phyloP scores from a whole-genome alignment of 2,888 invertebrate species.

The Oscheius sp. region DNA sequence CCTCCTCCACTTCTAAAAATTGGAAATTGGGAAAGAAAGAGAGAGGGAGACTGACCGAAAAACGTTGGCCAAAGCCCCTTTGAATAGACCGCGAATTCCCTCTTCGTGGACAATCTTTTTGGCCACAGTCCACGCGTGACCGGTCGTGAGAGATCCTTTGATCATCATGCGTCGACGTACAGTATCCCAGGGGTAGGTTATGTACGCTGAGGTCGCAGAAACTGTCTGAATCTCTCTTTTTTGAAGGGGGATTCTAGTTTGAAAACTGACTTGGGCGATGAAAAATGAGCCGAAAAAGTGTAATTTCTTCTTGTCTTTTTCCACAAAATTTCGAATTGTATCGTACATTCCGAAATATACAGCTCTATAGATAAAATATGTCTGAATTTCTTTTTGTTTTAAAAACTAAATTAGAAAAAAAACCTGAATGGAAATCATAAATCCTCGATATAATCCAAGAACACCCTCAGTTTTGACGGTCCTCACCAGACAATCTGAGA shows the following conservation, averaged over 20 bases:
- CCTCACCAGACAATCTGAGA: slow-evolving; percentile 73
- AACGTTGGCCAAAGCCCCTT: slow-evolving; percentile 53
- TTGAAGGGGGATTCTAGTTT: neutral
- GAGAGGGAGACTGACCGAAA: slow-evolving; percentile 39
- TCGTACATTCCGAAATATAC: slow-evolving; percentile 94
- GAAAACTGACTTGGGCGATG: slow-evolving; percentile 71
- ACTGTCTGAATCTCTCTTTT: slow-evolving; percentile 36
- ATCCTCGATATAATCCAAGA: slow-evolving; percentile 86
- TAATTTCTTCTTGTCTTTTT: slow-evolving; percentile 80
- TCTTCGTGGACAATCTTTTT: slow-evolving; percentile 45
- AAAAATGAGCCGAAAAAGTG: slow-evolving; percentile 90
- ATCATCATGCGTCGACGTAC: slow-evolving; percentile 96
- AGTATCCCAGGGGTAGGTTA: slow-evolving; percentile 95
- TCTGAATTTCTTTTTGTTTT: no score
- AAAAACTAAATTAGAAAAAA: neutral
- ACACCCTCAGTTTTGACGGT: slow-evolving; percentile 83
- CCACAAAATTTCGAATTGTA: slow-evolving; percentile 81
- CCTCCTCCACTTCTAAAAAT: slow-evolving; percentile 49
- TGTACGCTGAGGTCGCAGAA: slow-evolving; percentile 48
- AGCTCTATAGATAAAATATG: slow-evolving; percentile 84
- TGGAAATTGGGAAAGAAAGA: neutral
- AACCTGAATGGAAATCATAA: slow-evolving; percentile 91
- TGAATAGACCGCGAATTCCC: slow-evolving; percentile 50
- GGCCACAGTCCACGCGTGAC: slow-evolving; percentile 37
- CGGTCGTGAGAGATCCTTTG: slow-evolving; percentile 78